A percentile compares a stretch with the other conserved stretches of the same genome.
Conservation (phyloP, 2,888 invertebrate species). For the Neoscelio sp. region DNA sequence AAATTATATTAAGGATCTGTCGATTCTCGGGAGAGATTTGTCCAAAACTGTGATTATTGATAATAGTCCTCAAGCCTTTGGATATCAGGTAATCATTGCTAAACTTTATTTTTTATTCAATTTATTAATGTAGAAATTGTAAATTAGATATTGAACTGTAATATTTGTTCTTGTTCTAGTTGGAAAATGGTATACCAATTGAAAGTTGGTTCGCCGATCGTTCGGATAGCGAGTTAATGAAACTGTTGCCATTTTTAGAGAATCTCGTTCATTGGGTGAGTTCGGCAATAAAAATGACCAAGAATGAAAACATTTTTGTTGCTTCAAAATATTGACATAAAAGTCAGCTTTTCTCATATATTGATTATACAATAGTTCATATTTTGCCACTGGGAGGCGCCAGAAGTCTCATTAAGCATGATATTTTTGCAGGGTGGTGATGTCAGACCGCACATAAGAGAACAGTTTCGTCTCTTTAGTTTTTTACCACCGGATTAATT, state of each 20-base stretch:
- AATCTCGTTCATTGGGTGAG: conserved; percentile 91
- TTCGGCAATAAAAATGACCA: conserved; percentile 66
- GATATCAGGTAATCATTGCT: conserved; percentile 88
- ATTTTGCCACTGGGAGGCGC: no score
- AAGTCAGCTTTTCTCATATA: neutral
- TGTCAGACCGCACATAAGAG: conserved; percentile 95
- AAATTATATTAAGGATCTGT: conserved; percentile 97
- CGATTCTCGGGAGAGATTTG: conserved; percentile 95
- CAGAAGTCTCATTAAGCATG: conserved; percentile 64
- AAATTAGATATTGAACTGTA: no score
- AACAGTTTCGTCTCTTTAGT: conserved; percentile 95
- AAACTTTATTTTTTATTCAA: conserved; percentile 2
- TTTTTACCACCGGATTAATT: conserved; percentile 93
- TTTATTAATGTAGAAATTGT: conserved; percentile 6
- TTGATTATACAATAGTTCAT: no score
- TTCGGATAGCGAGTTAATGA: conserved; percentile 94
- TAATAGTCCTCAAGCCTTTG: conserved; percentile 97
- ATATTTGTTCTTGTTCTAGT: conserved; percentile 83
- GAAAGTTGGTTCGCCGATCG: conserved; percentile 98
- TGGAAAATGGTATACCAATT: conserved; percentile 98
- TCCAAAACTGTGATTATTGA: conserved; percentile 94
- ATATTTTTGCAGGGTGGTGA: conserved; percentile 90
- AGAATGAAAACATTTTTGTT: conserved; percentile 12
- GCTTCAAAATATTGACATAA: conserved; percentile 1
- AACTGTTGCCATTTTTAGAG: conserved; percentile 96